Base-by-base conservation (phyloP, 2,888 invertebrate genomes). In the Actias luna region DNA sequence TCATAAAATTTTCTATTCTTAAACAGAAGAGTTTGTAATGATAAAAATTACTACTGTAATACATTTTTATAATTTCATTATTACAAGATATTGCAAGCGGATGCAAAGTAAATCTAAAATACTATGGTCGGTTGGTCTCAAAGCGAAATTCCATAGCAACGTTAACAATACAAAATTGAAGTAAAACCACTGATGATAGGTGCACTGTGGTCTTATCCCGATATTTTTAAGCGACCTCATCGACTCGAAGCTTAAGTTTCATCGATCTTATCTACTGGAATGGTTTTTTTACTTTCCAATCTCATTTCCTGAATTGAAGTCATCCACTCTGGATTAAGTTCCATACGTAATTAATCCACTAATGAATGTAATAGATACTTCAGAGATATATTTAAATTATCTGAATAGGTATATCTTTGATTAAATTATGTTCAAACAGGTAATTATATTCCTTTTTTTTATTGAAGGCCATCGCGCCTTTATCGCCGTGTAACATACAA, bases 181-280 rank as follows among this genome's bases (percentile, higher is more conserved):
- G 7, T 55, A n/a, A n/a, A 22, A 16, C 2, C 55, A 55, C 55
- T 55, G 55, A 29, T 29, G 25, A 29, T 55, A 5, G 0, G 2
- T 29, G 55, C 55, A n/a, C 55, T 55, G 55, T n/a, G n/a, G 5
- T n/a, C 29, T n/a, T 29, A 29, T 29, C n/a, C 10, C 55, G n/a
- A 55, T 55, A 29, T 55, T 29, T 55, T 55, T 55, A 29, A 29
- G n/a, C 18, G 55, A 55, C 14, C 55, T 29, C 29, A 50, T 25
- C 46, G 46, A 55, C 5, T 27, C 52, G 4, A n/a, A 55, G 27
- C 27, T 29, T 29, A 27, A 29, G 8, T 27, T 29, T n/a, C 10
- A 29, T 10, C n/a, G 29, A 52, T 29, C 27, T 29, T 55, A 55
- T 55, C 29, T 29, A 2, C 29, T 55, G 29, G 29, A 55, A 55